Base-by-base conservation (phyloP, 1,140 invertebrate genomes). In the Reticulitermes speratus region DNA sequence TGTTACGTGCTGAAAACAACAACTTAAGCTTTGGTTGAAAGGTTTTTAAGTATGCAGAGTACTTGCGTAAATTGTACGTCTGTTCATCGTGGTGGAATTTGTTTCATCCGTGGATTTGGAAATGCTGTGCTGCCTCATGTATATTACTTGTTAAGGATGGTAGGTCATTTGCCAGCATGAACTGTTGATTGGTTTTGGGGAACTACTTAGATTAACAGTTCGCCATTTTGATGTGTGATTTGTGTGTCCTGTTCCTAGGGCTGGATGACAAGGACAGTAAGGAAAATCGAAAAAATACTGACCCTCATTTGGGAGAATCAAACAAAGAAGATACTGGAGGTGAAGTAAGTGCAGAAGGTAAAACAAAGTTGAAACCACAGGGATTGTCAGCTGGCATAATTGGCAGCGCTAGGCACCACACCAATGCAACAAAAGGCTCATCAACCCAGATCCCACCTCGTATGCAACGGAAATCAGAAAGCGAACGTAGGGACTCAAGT, bases 321-420 rank as follows among this genome's bases (percentile, higher is more conserved):
- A 87, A 82, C 84, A 83, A 86, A 82, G 89, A 90, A n/a, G 88
- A 90, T 52, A 90, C 90, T 87, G 87, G 90, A 86, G 91, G 90
- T 86, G 91, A 92, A 87, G 91, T 89, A 11, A 90, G 92, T 82
- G 88, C 89, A 21, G 94, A 94, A 86, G 95, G 95, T 88, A 96
- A 95, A 89, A 94, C 93, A 16, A 95, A 95, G 85, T 92, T 94
- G 48, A 95, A 95, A 87, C 95, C 95, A 86, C 93, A 95, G 87
- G 93, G 93, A 0, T 91, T 94, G 14, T 94, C 94, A 87, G 93
- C 94, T 38, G 94, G 94, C 30, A 92, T 94, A 45, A 94, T 93
- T 84, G 94, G 92, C 86, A 90, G 81, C 44, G 84, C 84, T 75
- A 85, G 30, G 23, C 83, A 59, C 44, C 86, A 84, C 9, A 25